Conservation (phyloP, 1,140 invertebrate species). For the Drosophila athabasca region DNA sequence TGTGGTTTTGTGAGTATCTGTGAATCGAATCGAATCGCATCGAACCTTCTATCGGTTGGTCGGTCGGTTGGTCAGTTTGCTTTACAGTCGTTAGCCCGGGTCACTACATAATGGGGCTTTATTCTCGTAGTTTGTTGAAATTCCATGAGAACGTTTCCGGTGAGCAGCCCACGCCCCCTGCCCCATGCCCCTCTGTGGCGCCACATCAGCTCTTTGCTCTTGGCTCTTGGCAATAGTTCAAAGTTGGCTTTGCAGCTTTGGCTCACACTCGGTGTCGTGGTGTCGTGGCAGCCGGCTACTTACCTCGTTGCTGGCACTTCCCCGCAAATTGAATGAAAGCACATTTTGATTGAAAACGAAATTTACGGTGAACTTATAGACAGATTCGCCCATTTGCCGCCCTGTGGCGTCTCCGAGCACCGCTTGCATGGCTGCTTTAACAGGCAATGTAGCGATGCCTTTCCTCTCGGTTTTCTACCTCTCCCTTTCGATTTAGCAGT, state of each 20-base stretch:
- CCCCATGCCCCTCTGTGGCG: constrained; percentile 45
- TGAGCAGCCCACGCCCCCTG: constrained; percentile 37
- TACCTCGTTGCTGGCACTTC: constrained; percentile 18
- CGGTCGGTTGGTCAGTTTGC: constrained; percentile 17
- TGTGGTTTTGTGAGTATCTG: constrained; percentile 41
- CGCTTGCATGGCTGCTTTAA: constrained; percentile 54
- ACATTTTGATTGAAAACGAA: constrained; percentile 80
- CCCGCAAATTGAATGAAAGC: constrained; percentile 77
- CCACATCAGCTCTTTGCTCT: constrained; percentile 45
- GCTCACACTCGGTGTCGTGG: constrained; percentile 13
- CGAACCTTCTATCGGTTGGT: constrained; percentile 6
- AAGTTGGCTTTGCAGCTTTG: constrained; percentile 44
- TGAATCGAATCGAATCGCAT: constrained; percentile 7
- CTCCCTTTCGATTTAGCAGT: constrained; percentile 61
- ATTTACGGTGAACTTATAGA: constrained; percentile 72
- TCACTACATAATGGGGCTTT: constrained; percentile 22
- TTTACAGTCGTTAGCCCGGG: constrained; percentile 42
- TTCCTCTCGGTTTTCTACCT: constrained; percentile 8
- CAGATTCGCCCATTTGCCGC: constrained; percentile 38
- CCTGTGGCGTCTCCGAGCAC: constrained; percentile 14
- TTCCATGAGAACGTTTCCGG: constrained; percentile 53
- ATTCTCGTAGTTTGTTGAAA: constrained; percentile 46
- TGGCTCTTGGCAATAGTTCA: constrained; percentile 68
- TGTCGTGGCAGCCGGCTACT: constrained; percentile 39
- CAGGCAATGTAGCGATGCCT: constrained; percentile 54